Percentiles rank a stretch among this genome's conserved stretches.
These are phyloP conservation scores for Athrips mouffetella DNA, from an alignment of 2,888 invertebrate species.

Conservation along the genomic window DNA sequence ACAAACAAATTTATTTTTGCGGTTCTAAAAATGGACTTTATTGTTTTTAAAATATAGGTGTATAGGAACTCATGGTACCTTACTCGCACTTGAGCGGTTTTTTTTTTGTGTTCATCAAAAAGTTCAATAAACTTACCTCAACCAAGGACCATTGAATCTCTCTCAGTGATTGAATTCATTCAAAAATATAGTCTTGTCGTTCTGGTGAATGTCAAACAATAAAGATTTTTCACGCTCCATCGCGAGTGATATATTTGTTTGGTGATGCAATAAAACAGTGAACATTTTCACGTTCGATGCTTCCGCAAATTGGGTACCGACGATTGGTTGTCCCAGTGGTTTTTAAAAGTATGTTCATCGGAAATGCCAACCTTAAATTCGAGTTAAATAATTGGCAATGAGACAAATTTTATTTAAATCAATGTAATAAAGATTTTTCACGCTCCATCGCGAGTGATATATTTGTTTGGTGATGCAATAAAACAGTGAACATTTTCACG, in stretches of 20 bases:
- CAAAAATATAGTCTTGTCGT: background rate
- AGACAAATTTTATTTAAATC: too few species aligned
- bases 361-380: too few species aligned
- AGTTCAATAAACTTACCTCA: too few species aligned
- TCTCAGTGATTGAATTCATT: background rate
- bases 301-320: constrained; percentile 3
- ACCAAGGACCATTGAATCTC: constrained; percentile 7
- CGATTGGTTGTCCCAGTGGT: background rate
- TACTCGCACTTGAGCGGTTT: too few species aligned
- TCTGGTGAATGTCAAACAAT: background rate
- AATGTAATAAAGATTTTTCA: constrained; percentile 3
- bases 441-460: background rate
- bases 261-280: background rate
- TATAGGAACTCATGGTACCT: too few species aligned
- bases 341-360: background rate
- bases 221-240: background rate
- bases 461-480: background rate
- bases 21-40: too few species aligned
- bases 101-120: too few species aligned
- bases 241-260: constrained; percentile 4
- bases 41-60: too few species aligned
- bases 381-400: too few species aligned
- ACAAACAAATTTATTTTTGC: too few species aligned
- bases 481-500: constrained; percentile 8
- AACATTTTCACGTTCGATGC: constrained; percentile 7